Percentiles rank a stretch among this genome's conserved stretches.
Conservation (phyloP, 2,113 vertebrate genomes). For the Corythornis cristatus region DNA sequence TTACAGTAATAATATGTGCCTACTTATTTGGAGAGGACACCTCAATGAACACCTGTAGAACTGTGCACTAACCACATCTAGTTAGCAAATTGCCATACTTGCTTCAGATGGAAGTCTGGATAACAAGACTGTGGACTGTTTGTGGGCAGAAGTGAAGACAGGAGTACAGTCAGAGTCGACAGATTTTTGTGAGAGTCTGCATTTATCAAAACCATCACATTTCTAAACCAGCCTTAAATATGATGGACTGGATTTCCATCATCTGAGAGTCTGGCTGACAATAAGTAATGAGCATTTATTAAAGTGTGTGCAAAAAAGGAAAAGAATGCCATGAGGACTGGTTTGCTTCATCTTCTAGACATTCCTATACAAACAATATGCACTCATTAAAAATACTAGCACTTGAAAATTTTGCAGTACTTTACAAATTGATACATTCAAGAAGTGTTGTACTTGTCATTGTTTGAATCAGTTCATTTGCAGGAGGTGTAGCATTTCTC, state of each 20-base stretch:
- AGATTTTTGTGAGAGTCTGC: not conserved
- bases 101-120: not conserved
- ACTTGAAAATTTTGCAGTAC: not conserved
- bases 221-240: not conserved
- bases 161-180: not conserved
- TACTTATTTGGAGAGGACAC: not conserved
- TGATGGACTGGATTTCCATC: not conserved
- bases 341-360: not conserved
- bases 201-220: not conserved
- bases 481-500: not conserved
- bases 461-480: conserved; percentile 47
- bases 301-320: not conserved
- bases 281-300: not conserved
- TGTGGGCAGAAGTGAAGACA: not conserved
- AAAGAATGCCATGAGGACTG: not conserved
- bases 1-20: not conserved
- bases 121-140: not conserved
- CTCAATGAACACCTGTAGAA: not conserved
- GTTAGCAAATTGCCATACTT: not conserved
- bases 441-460: conserved; percentile 1
- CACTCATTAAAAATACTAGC: not conserved
- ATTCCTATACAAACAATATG: not conserved
- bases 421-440: conserved; percentile 22
- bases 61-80: not conserved
- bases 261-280: not conserved